Percentiles rank a stretch among this genome's conserved stretches.
phyloP scores from a whole-genome alignment of 1,140 invertebrate species.

The Drosophila saltans region DNA sequence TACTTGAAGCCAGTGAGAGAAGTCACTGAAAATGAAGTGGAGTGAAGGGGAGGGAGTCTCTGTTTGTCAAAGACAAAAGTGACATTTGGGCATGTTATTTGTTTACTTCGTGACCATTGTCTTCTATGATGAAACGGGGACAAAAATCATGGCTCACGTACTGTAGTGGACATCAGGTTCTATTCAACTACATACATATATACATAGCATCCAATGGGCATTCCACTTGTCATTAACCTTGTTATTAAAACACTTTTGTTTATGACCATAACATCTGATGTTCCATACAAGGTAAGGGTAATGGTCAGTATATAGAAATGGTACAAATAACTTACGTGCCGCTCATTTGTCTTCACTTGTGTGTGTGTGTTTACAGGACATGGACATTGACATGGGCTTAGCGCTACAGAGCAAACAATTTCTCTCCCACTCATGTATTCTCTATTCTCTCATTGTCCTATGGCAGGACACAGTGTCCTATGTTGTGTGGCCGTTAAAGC shows the following conservation, averaged over 20 bases:
- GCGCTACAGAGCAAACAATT: not conserved
- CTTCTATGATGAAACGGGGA: not conserved
- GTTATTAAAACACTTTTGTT: constrained; percentile 83
- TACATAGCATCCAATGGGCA: constrained; percentile 31
- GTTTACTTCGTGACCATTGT: constrained; percentile 39
- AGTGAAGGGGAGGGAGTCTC: too few species aligned
- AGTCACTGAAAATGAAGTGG: not conserved
- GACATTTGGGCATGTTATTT: constrained; percentile 44
- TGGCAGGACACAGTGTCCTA: constrained; percentile 26
- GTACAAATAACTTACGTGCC: constrained; percentile 81
- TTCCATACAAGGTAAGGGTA: constrained; percentile 21
- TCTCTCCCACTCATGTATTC: not conserved
- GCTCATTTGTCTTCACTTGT: constrained; percentile 60
- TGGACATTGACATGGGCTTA: constrained; percentile 24
- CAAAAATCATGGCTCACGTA: constrained; percentile 53
- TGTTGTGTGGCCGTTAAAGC: not conserved
- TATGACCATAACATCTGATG: constrained; percentile 82
- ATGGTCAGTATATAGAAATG: not conserved
- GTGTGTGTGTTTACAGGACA: constrained; percentile 23
- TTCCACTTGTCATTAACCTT: constrained; percentile 83
- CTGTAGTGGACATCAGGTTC: not conserved
- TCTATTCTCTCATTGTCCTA: not conserved
- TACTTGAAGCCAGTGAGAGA: constrained; percentile 17
- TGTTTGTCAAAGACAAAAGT: constrained; percentile 15
- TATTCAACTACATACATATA: not conserved